phyloP scores from a whole-genome alignment of 2,888 invertebrate genomes.

The Sphaerophoria rueppellii region DNA sequence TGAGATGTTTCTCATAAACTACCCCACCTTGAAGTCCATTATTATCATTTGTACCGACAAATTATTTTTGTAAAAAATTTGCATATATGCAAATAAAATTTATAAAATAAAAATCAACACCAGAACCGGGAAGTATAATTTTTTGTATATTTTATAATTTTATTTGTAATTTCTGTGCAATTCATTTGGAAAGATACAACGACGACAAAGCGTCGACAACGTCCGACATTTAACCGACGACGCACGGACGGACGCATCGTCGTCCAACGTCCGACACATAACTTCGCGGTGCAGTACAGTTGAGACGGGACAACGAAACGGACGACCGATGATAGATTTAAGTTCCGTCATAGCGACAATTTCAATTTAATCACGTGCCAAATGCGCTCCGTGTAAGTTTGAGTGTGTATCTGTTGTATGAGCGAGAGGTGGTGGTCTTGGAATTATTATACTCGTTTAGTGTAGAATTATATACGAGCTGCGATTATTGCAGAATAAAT shows the following conservation, averaged over 20 bases:
- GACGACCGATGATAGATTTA: slow-evolving; percentile 58
- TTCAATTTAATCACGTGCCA: slow-evolving; percentile 71
- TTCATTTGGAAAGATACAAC: slow-evolving; percentile 37
- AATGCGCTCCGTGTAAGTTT: slow-evolving; percentile 15
- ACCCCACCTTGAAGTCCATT: neutral
- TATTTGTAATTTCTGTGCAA: neutral
- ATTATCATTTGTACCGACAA: neutral
- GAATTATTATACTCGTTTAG: slow-evolving; percentile 44
- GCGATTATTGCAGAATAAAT: slow-evolving; percentile 61
- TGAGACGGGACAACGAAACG: neutral
- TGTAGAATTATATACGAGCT: slow-evolving; percentile 35
- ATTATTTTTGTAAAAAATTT: slow-evolving; percentile 38
- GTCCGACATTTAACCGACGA: neutral
- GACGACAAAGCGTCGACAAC: neutral
- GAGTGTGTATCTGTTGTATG: neutral
- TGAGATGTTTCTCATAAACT: slow-evolving; percentile 17
- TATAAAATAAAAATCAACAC: slow-evolving; percentile 57
- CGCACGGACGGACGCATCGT: neutral
- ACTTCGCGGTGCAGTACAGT: no score
- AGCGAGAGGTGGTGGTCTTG: slow-evolving; percentile 23
- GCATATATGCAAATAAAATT: slow-evolving; percentile 62
- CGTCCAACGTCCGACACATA: neutral
- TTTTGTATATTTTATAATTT: neutral
- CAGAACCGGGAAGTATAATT: slow-evolving; percentile 61
- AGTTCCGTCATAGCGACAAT: slow-evolving; percentile 72